A percentile compares a stretch with the other conserved stretches of the same genome.
phyloP scores from a whole-genome alignment of 2,113 vertebrate genomes.

The Cephalopholis sonnerati region DNA sequence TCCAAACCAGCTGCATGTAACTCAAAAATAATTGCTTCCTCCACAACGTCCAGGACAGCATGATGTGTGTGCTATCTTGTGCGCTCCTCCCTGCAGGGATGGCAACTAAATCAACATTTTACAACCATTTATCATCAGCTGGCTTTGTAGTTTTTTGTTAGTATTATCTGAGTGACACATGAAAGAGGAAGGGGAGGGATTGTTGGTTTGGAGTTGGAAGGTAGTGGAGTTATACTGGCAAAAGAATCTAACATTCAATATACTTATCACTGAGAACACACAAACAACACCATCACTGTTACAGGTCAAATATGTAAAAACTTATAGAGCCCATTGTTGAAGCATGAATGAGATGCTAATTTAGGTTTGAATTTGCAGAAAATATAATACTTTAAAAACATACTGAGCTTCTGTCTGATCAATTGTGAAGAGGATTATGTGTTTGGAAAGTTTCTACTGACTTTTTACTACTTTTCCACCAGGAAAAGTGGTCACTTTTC shows the following conservation, averaged over 20 bases:
- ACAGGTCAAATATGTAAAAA: not conserved
- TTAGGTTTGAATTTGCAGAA: not conserved
- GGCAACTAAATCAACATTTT: constrained; percentile 72
- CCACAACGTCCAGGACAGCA: constrained; percentile 65
- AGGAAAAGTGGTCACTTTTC: constrained; percentile 7
- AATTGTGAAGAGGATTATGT: not conserved
- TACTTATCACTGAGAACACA: not conserved
- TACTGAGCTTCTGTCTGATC: not conserved
- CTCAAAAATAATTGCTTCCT: constrained; percentile 91
- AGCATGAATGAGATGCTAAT: not conserved
- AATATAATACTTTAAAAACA: not conserved
- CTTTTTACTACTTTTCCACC: constrained; percentile 20
- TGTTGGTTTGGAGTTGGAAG: not conserved
- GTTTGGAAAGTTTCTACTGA: constrained; percentile 7
- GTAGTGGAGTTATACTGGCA: not conserved
- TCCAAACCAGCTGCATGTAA: constrained; percentile 88
- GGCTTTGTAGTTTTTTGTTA: constrained; percentile 56
- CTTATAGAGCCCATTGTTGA: not conserved
- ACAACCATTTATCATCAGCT: constrained; percentile 55
- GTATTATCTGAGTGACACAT: not conserved
- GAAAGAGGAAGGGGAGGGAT: not conserved
- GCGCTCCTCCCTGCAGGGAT: constrained; percentile 58
- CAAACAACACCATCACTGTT: not conserved
- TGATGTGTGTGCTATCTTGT: constrained; percentile 84
- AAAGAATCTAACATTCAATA: not conserved